Percentiles rank a stretch among this genome's conserved stretches.
phyloP scores from a whole-genome alignment of 2,888 invertebrate species.

The Salpingus planirostris region DNA sequence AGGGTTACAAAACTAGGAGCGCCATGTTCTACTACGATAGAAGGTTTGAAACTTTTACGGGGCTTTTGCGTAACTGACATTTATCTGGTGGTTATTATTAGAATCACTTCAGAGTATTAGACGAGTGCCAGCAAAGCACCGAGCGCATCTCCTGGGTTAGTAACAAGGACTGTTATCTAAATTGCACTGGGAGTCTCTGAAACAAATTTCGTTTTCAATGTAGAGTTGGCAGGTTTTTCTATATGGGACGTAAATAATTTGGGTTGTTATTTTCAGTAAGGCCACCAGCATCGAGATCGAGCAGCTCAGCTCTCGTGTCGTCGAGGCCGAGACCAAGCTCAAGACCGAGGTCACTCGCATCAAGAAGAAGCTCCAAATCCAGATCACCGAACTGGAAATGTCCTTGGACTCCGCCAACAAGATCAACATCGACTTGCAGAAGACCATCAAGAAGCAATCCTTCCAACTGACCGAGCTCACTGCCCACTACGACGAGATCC shows the following conservation, averaged over 20 bases:
- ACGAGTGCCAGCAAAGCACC: too few species aligned
- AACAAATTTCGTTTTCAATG: too few species aligned
- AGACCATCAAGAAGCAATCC: slow-evolving; percentile 96
- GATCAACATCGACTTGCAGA: slow-evolving; percentile 94
- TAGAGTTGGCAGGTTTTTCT: too few species aligned
- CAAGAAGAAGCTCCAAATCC: slow-evolving; percentile 98
- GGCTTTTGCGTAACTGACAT: too few species aligned
- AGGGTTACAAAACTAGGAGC: slow-evolving; percentile 53
- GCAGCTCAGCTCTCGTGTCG: slow-evolving; percentile 88
- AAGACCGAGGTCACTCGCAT: slow-evolving; percentile 94
- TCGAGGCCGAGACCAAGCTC: slow-evolving; percentile 91
- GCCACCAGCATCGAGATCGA: slow-evolving; percentile 97
- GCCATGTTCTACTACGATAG: slow-evolving; percentile 52
- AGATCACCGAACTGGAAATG: slow-evolving; percentile 94
- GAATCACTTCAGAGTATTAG: too few species aligned
- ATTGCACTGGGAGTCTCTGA: too few species aligned
- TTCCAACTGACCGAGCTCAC: slow-evolving; percentile 85
- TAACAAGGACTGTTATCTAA: too few species aligned
- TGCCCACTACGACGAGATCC: slow-evolving; percentile 92
- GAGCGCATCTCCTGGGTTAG: too few species aligned
- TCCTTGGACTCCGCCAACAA: slow-evolving; percentile 97
- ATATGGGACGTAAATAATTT: too few species aligned
- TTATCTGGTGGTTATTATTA: too few species aligned
- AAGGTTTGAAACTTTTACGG: too few species aligned
- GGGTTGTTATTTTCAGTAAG: slow-evolving; percentile 66